These are phyloP conservation scores for Globodera ellingtonae DNA, from an alignment of 1,140 invertebrate species.

Conservation along the genomic window DNA sequence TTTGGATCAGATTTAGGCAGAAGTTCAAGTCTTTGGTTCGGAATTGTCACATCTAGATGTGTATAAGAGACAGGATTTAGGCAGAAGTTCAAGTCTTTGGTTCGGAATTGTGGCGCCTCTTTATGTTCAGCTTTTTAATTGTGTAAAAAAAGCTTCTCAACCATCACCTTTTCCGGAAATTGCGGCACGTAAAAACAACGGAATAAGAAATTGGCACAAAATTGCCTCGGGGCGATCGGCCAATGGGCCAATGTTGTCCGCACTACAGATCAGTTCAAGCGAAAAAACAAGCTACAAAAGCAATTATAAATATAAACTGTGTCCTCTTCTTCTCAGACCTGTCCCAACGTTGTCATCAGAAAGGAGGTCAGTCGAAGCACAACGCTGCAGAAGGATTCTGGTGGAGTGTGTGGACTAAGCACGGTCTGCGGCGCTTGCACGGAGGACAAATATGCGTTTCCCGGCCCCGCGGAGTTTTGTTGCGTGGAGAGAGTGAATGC, in stretches of 20 bases:
- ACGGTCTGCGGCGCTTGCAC: conserved; percentile 68
- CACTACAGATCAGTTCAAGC: conserved; percentile 88
- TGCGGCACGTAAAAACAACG: conserved; percentile 87
- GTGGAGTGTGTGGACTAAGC: conserved; percentile 67
- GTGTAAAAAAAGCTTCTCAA: conserved; percentile 21
- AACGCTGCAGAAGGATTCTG: conserved; percentile 87
- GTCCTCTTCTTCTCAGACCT: conserved; percentile 63
- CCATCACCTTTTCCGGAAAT: conserved; percentile 81
- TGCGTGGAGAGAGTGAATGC: conserved; percentile 1
- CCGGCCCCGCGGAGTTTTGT: conserved; percentile 70
- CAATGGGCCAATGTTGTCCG: conserved; percentile 80
- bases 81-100: conserved; percentile 85
- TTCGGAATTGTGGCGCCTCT: conserved; percentile 85
- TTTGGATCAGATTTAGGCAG: conserved; percentile 83
- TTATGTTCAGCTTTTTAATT: conserved; percentile 13
- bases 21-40: conserved; percentile 86
- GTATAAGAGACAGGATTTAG: too few relatives aligned
- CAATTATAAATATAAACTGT: too few relatives aligned
- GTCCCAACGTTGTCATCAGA: conserved; percentile 86
- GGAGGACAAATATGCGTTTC: conserved; percentile 42
- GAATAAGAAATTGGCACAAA: conserved; percentile 91
- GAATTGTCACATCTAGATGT: too few relatives aligned
- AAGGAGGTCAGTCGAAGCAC: conserved; percentile 88
- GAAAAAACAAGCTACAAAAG: conserved; percentile 68
- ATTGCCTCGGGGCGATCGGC: conserved; percentile 90